Base-by-base conservation (phyloP, 2,113 vertebrate genomes). In the Tursiops truncatus region DNA sequence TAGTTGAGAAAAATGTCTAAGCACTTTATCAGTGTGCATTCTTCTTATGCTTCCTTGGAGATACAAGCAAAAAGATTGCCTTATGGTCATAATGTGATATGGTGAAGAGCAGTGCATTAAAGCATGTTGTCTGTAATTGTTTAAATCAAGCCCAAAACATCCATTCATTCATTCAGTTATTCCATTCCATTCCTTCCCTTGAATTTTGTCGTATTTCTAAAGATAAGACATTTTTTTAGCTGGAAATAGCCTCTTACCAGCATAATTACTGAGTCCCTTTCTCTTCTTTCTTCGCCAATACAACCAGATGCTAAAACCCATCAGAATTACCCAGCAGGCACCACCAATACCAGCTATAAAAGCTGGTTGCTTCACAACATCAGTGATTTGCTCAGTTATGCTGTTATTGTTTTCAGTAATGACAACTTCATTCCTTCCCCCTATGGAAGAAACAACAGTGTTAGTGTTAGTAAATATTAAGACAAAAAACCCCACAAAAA, bases 261-360 rank as follows among this genome's bases (percentile, higher is more conserved):
- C 99, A 5, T 99, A 99, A 98, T 99, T 99, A 98, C 99, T 99
- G 96, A 99, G 99, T 15, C 99, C 99, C 99, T 99, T 99, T 98
- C 99, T 99, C 99, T 99, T 99, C 99, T 99, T 99, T 97, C 99
- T 99, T 97, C 99, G 98, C 99, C 99, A 99, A 98, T 99, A 99
- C 0, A 99, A 98, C 99, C 99, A 99, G 98, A 99, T 99, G 98
- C 99, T 99, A 99, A 99, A 99, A 83, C 99, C 99, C 99, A 99
- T 99, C 96, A 99, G 98, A 98, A 99, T 99, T 98, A 99, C 99
- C 99, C 99, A 99, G 98, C 99, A 99, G 31, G 99, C 99, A 41
- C 99, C 99, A 91, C 99, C 99, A 8, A 99, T 99, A 80, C 99
- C 99, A 28, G 99, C 99, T 85, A 99, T 99, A 97, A 99, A 99